Base-by-base conservation (phyloP, 2,113 vertebrate genomes). In the Vimba vimba region DNA sequence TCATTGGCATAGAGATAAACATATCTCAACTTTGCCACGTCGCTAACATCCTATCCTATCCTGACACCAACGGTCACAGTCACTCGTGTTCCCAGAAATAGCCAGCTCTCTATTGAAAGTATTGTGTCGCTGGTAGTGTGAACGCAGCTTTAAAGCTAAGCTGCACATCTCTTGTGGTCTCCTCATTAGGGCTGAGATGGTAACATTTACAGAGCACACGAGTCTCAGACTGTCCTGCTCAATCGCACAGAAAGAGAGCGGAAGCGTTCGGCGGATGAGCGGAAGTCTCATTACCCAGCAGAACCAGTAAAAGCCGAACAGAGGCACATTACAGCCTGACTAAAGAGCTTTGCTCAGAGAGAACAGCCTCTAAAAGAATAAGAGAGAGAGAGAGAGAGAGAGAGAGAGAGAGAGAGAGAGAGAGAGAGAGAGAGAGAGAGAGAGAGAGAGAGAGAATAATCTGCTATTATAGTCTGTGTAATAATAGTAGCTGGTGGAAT, bases 391-490 rank as follows among this genome's bases (percentile, higher is more conserved):
- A 77, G 79, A 50, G 36, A 68, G 36, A 36, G 4, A 36, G 33
- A 4, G 3, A 4, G 33, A 36, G 4, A 77, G 50, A 80, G 17
- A 39, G 62, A 78, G 64, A 36, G n/a, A 47, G 21, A 77, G 79
- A 52, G 36, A 68, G 79, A 50, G 36, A 68, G 36, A 36, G 4
- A 36, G 33, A 4, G 3, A 4, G 33, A 36, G 4, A 77, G 50
- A 80, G 17, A 39, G 62, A 78, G 64, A 36, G n/a, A 47, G 21
- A 77, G 79, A 52, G 36, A 68, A 6, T 52, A 78, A 75, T 81
- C 52, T 62, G 50, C 66, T 76, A 64, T 86, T 76, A 81, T 84
- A 86, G 21, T 86, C 57, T 77, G 59, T 69, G 52, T 87, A 87
- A 85, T 69, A 64, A 13, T 80, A 89, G 64, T 79, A 89, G 64